phyloP scores from a whole-genome alignment of 1,140 invertebrate genomes.

The Littorina saxatilis region DNA sequence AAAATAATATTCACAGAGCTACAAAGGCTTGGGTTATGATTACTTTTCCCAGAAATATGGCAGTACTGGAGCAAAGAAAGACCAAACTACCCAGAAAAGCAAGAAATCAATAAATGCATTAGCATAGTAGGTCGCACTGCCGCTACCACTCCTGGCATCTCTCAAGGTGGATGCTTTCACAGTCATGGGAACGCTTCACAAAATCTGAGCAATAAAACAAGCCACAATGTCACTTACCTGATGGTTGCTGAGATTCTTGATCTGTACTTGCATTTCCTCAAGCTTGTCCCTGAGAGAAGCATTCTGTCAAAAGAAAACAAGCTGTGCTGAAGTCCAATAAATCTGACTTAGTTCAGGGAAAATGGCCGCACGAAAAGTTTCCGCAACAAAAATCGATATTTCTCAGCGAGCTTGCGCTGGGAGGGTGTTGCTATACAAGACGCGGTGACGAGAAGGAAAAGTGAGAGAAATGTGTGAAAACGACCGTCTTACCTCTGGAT shows the following conservation, averaged over 20 bases:
- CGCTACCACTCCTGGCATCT: constrained; percentile 35
- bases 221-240: constrained; percentile 60
- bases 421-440: constrained; percentile 38
- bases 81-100: constrained; percentile 40
- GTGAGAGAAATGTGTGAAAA: constrained; percentile 25
- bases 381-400: constrained; percentile 61
- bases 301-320: constrained; percentile 61
- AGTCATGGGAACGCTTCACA: no score
- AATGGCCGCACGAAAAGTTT: constrained; percentile 57
- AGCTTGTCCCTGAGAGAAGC: constrained; percentile 61
- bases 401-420: constrained; percentile 38
- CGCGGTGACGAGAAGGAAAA: constrained; percentile 30
- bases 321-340: constrained; percentile 33
- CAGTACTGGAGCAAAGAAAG: constrained; percentile 33
- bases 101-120: constrained; percentile 48
- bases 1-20: background rate
- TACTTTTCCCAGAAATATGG: constrained; percentile 19
- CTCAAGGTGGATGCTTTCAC: constrained; percentile 41
- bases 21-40: background rate
- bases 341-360: constrained; percentile 42
- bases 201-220: background rate
- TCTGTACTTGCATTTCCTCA: constrained; percentile 65
- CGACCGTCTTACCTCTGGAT: constrained; percentile 62
- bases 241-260: constrained; percentile 66
- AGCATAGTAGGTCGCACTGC: constrained; percentile 49